A percentile compares a stretch with the other conserved stretches of the same genome.
These are phyloP conservation scores for Corydoras sp. DNA, from an alignment of 2,113 vertebrate genomes.

Conservation along the genomic window DNA sequence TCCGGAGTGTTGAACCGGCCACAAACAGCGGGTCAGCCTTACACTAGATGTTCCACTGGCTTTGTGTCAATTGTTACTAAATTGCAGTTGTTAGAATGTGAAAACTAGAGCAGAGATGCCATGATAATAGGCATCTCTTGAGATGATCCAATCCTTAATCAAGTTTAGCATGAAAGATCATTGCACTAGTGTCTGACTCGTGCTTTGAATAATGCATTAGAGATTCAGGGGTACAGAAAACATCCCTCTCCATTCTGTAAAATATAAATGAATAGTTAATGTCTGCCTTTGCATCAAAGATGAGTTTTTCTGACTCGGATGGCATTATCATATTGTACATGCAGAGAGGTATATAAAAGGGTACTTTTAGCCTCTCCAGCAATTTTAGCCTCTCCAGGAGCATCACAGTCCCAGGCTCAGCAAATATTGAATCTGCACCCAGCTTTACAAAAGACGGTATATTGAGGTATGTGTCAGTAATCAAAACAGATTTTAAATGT, in stretches of 20 bases:
- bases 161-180: constrained; percentile 15
- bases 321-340: constrained; percentile 13
- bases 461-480: neutral
- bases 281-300: neutral
- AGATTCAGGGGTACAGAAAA: too few relatives aligned
- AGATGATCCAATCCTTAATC: constrained; percentile 1
- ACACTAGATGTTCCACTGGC: neutral
- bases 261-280: constrained; percentile 18
- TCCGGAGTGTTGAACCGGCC: too few relatives aligned
- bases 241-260: constrained; percentile 7
- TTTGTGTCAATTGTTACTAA: constrained; percentile 4
- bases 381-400: constrained; percentile 1
- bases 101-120: too few relatives aligned
- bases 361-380: neutral
- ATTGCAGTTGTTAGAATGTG: too few relatives aligned
- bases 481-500: too few relatives aligned
- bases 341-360: neutral
- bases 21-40: too few relatives aligned
- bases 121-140: constrained; percentile 1
- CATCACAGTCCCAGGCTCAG: neutral
- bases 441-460: neutral
- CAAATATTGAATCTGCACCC: neutral
- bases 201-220: constrained; percentile 7
- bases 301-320: constrained; percentile 8
- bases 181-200: constrained; percentile 6